Evolutionary conservation across 1,140 invertebrate species (phyloP), one percentile per base, ranked within the genome.

Genomic region (Zelostemma sp.): DNA sequence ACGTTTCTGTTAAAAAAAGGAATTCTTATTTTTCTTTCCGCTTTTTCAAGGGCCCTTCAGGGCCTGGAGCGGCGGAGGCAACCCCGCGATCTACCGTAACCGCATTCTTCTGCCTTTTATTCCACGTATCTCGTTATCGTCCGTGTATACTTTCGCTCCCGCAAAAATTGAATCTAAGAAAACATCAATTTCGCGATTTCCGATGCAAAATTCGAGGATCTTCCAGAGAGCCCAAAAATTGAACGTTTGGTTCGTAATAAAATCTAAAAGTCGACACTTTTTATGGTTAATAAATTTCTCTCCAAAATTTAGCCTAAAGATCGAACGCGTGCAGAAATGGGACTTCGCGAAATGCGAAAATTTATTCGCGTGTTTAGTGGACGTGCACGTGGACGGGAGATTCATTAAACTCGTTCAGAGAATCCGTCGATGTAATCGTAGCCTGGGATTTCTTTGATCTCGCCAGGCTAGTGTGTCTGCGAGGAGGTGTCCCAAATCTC

Each of bases 41-140:
- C 46, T 68, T 67, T 67, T 68, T 68, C 31, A 40, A 47, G 25
- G 14, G 50, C 46, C 43, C 57, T 11, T 63, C 60, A 64, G 68
- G 47, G 43, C 62, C 61, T 68, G 71, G 63, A 57, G 70, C 69
- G 65, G 68, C 66, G 70, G 58, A 69, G 72, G 77, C 71, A 74
- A 72, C 75, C 72, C 74, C 69, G 74, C 77, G 77, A 81, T 79
- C 78, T 80, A 81, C 77, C 77, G 77, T 78, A 80, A 79, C 78
- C 74, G 64, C 77, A 78, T 81, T 81, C 78, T 75, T 77, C 65
- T 28, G 28, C 54, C 56, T 43, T 59, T 67, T 60, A 60, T 56
- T 56, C 31, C 25, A 18, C 54, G 43, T 55, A 48, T 58, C 55
- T 12, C 6, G n/a, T 49, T 31, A 43, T 35, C 28, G 12, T 18